Evolutionary conservation across 2,888 invertebrate genomes (phyloP), one percentile per base, ranked within the genome.

Genomic region (Leptopilina myrica): DNA sequence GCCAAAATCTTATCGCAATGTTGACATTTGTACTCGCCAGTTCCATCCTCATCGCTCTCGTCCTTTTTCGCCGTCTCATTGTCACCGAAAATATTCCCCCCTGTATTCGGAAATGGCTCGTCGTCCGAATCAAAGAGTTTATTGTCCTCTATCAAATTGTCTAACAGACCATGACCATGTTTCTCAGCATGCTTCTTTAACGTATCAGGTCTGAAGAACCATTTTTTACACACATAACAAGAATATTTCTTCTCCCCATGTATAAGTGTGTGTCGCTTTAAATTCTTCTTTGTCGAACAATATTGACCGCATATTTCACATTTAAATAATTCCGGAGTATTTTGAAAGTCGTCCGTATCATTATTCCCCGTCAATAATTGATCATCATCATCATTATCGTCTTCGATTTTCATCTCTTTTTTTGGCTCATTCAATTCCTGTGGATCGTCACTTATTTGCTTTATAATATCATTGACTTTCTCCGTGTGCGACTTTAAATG

Each of bases 191-290:
- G 91, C 78, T 91, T 92, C 64, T 92, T 92, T 77, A 92, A 81
- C 9, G 91, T 91, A 64, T 91, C 91, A 0, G 91, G 90, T 79
- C 91, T 86, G 83, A 89, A 92, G 64, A 91, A 92, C 89, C 91
- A 91, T 76, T 92, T 91, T 80, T 92, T 90, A 79, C 91, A 91
- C 0, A 92, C 91, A 0, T 91, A 91, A 67, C 91, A 92, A 0
- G 91, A 90, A 80, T 91, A 92, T 77, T 91, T 92, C 75, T 90
- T 91, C n/a, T 92, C 91, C 0, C 91, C 91, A 49, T 92, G 91
- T n/a, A 91, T 87, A 2, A 91, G 85, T 8, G 88, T 79, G 64
- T 91, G 91, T 40, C 91, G 85, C 76, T 90, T 91, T 2, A 92
- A 77, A 84, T 91, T 91, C 76, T 91, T 91, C 59, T 90, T 53